Percentiles rank a stretch among this genome's conserved stretches.
Conservation (phyloP, 2,113 vertebrate species). For the Arothron firmamentum region DNA sequence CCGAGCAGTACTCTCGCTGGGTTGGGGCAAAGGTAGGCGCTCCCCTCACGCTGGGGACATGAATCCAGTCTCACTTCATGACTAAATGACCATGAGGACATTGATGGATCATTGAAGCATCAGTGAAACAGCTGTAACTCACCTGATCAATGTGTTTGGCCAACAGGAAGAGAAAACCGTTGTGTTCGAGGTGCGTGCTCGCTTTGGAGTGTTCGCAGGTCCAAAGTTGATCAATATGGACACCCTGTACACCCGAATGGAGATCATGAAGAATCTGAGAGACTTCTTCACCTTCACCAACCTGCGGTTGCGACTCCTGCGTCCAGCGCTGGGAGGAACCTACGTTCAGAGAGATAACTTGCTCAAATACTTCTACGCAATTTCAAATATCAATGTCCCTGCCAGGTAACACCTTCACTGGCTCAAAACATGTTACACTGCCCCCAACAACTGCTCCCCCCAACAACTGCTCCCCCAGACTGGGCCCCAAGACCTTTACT, state of each 20-base stretch:
- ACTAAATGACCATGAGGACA: not conserved
- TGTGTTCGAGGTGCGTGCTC: constrained; percentile 93
- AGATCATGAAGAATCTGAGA: constrained; percentile 90
- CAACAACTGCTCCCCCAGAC: too few species aligned
- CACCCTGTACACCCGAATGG: constrained; percentile 90
- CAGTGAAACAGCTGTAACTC: too few species aligned
- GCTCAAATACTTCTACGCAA: constrained; percentile 94
- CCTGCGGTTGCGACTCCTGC: constrained; percentile 88
- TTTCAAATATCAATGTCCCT: constrained; percentile 91
- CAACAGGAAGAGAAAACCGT: constrained; percentile 85
- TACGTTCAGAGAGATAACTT: constrained; percentile 90
- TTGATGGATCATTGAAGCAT: not conserved
- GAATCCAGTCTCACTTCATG: too few species aligned
- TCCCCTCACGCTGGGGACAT: not conserved
- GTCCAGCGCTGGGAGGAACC: constrained; percentile 90
- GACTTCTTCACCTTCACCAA: constrained; percentile 98
- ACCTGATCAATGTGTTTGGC: not conserved
- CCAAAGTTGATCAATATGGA: constrained; percentile 91
- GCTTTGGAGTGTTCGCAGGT: constrained; percentile 92
- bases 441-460: not conserved
- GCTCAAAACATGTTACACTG: not conserved
- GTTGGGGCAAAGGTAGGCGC: constrained; percentile 80
- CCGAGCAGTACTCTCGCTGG: constrained; percentile 93
- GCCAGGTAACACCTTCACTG: constrained; percentile 78
- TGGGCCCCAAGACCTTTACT: too few species aligned